phyloP scores from a whole-genome alignment of 2,888 invertebrate genomes.

The Melanargia galathea region DNA sequence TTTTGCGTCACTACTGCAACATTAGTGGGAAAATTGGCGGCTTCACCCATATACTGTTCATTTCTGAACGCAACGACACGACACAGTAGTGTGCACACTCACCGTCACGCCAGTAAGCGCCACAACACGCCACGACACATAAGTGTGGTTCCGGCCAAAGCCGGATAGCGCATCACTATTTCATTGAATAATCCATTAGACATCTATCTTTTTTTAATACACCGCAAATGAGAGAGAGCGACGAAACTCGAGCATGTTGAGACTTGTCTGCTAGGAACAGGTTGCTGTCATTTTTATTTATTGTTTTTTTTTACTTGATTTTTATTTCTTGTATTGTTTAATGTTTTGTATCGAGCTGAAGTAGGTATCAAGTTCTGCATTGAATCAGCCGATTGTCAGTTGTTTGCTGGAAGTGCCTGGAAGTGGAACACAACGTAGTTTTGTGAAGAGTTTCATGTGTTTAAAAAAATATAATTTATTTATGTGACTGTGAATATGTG shows the following conservation, averaged over 20 bases:
- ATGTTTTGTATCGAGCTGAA: constrained; percentile 18
- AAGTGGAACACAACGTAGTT: not conserved
- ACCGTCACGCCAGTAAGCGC: too few species aligned
- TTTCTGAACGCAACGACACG: too few species aligned
- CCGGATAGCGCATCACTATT: constrained; percentile 9
- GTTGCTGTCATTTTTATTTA: constrained; percentile 23
- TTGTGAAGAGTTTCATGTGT: constrained; percentile 1
- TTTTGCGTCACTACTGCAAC: too few species aligned
- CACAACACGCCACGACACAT: too few species aligned
- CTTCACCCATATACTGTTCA: too few species aligned
- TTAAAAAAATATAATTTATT: constrained; percentile 1
- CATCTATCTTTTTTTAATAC: constrained; percentile 5
- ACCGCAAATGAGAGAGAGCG: constrained; percentile 18
- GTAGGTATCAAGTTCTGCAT: constrained; percentile 4
- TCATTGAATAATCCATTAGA: not conserved
- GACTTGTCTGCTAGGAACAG: constrained; percentile 31
- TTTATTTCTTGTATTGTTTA: too few species aligned
- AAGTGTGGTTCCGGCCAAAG: too few species aligned
- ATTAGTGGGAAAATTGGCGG: too few species aligned
- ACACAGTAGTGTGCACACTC: too few species aligned
- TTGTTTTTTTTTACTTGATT: constrained; percentile 28
- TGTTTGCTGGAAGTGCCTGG: not conserved
- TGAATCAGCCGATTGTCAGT: too few species aligned
- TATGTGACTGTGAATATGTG: not conserved
- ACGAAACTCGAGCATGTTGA: constrained; percentile 26